These are phyloP conservation scores for Gryllus longicercus DNA, from an alignment of 2,888 invertebrate species.

Conservation along the genomic window DNA sequence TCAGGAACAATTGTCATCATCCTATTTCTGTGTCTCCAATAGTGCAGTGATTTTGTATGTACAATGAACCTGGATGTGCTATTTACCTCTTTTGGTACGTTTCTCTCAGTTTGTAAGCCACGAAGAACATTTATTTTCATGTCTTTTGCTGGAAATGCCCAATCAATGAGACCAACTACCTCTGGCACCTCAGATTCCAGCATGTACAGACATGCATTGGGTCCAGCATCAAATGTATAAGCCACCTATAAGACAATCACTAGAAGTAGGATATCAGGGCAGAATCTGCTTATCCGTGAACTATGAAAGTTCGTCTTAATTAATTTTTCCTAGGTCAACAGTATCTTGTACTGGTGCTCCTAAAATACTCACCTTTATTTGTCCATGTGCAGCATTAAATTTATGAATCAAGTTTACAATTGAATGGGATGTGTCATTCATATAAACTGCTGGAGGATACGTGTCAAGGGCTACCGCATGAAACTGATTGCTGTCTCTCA, in stretches of 20 bases:
- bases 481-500: slow-evolving; percentile 96
- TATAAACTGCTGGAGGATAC: slow-evolving; percentile 88
- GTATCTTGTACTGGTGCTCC: no score
- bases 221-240: slow-evolving; percentile 98
- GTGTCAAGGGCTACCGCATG: slow-evolving; percentile 93
- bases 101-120: no score
- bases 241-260: slow-evolving; percentile 59
- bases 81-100: no score
- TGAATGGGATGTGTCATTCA: slow-evolving; percentile 82
- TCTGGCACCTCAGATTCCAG: slow-evolving; percentile 69
- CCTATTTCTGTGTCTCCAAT: no score
- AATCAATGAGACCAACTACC: slow-evolving; percentile 64
- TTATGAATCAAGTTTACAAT: slow-evolving; percentile 77
- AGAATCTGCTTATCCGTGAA: no score
- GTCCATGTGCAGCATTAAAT: slow-evolving; percentile 70
- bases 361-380: slow-evolving; percentile 53
- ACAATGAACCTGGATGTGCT: no score
- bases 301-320: no score
- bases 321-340: background rate
- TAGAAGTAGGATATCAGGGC: background rate
- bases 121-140: no score
- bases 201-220: slow-evolving; percentile 89
- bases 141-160: slow-evolving; percentile 63
- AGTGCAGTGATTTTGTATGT: no score
- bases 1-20: no score